These are phyloP conservation scores for Epistrophe eligans DNA, from an alignment of 2,888 invertebrate species.

Conservation along the genomic window DNA sequence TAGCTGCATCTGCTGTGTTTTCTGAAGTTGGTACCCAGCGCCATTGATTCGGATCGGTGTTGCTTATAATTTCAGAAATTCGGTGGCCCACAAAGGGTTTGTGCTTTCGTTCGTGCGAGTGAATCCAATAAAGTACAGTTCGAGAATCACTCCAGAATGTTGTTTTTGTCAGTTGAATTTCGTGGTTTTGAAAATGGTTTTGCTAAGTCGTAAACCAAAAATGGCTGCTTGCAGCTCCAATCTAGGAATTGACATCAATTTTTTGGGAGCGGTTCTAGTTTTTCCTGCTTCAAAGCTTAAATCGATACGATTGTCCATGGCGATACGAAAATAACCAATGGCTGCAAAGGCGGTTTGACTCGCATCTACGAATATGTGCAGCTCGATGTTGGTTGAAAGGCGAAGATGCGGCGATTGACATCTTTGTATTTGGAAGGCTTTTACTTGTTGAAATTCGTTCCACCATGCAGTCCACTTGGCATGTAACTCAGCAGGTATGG, in stretches of 20 bases:
- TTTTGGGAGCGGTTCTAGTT: constrained; percentile 44
- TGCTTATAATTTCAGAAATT: neutral
- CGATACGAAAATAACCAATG: too few species aligned
- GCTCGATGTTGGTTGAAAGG: too few species aligned
- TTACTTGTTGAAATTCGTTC: too few species aligned
- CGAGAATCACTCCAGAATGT: neutral
- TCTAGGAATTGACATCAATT: constrained; percentile 32
- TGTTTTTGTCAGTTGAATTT: neutral
- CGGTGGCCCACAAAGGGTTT: constrained; percentile 9
- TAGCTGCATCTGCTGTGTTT: neutral
- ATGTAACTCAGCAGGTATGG: too few species aligned
- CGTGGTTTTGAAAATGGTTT: neutral
- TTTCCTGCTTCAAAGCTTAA: constrained; percentile 34
- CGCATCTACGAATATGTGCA: too few species aligned
- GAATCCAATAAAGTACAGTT: neutral
- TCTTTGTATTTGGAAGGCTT: too few species aligned
- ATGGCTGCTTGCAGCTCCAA: constrained; percentile 8
- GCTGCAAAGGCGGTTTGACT: too few species aligned
- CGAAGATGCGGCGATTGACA: too few species aligned
- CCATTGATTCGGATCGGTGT: neutral
- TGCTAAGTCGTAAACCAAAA: neutral
- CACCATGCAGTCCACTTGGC: too few species aligned
- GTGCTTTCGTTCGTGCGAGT: neutral
- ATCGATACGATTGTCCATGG: neutral
- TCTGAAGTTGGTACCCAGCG: neutral